A percentile compares a stretch with the other conserved stretches of the same genome.
Conservation (phyloP, 2,888 invertebrate genomes). For the Acleris holmiana region DNA sequence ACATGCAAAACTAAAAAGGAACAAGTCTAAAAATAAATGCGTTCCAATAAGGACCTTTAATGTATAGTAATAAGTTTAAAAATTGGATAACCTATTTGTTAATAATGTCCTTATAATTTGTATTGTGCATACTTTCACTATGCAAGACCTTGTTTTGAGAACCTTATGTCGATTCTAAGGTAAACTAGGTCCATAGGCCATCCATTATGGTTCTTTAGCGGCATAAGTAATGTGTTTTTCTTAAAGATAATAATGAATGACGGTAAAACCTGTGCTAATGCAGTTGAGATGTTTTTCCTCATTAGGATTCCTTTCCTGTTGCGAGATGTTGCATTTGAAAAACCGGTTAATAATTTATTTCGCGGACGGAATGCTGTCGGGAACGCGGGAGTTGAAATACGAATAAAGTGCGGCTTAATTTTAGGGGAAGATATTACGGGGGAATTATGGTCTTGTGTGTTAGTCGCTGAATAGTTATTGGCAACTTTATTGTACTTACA, state of each 20-base stretch:
- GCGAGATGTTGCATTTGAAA: conserved; percentile 7
- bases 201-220: no score
- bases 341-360: conserved; percentile 10
- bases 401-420: no score
- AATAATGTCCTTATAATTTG: neutral
- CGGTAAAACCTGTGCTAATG: conserved; percentile 9
- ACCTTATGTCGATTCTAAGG: no score
- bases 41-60: neutral
- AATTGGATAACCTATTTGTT: neutral
- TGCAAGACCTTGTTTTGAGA: no score
- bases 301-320: conserved; percentile 10
- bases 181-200: no score
- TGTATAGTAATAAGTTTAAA: neutral
- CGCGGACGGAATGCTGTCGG: neutral
- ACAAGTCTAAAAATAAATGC: neutral
- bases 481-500: no score
- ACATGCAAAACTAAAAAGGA: neutral
- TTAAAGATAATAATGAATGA: neutral
- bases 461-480: no score
- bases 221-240: neutral
- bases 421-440: neutral
- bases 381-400: neutral
- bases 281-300: conserved; percentile 11
- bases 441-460: neutral
- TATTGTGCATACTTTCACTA: neutral